Base-by-base conservation (phyloP, 2,113 vertebrate genomes). In the Tupaia tana region DNA sequence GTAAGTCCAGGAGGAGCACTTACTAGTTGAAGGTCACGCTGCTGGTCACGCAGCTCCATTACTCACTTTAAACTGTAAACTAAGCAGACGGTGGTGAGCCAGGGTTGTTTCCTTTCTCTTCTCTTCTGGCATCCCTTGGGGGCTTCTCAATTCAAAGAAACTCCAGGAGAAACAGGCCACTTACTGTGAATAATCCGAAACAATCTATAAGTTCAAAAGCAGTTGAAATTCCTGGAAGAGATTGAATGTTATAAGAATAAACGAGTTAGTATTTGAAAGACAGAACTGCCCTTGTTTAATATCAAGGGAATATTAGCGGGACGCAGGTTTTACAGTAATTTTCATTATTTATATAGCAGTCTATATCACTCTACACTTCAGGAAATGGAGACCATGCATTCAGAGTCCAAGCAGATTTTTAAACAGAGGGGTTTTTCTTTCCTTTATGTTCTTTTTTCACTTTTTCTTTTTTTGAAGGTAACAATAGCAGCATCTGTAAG, bases 201-300 rank as follows among this genome's bases (percentile, higher is more conserved):
- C 92, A 96, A 96, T 96, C 96, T 97, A 64, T 93, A 97, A 93
- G 9, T 97, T 98, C 96, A 97, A 98, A 98, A 92, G 95, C 93
- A 89, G 75, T 29, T 58, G 70, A 87, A 93, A 97, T 97, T 96
- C 95, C 92, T 96, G 75, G 90, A 96, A 97, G 93, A 97, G 96
- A 97, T 78, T 83, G 95, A 95, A 92, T 97, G 95, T 90, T 97
- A 29, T 43, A 86, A 90, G 95, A 95, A 95, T 95, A 95, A 96
- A 85, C 0, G n/a, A 88, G 88, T 89, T 89, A 86, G 95, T 88
- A 95, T 97, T 97, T 97, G 90, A 95, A 96, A 97, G 96, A 97
- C 95, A 95, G 90, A 98, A 94, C 91, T 83, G 66, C 82, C 83
- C 90, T 96, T 97, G 93, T 98, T 79, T 90, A 94, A 89, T 89